Conservation (phyloP, 64 coral and sea anemone genomes). For the Stylophora pistillata region DNA sequence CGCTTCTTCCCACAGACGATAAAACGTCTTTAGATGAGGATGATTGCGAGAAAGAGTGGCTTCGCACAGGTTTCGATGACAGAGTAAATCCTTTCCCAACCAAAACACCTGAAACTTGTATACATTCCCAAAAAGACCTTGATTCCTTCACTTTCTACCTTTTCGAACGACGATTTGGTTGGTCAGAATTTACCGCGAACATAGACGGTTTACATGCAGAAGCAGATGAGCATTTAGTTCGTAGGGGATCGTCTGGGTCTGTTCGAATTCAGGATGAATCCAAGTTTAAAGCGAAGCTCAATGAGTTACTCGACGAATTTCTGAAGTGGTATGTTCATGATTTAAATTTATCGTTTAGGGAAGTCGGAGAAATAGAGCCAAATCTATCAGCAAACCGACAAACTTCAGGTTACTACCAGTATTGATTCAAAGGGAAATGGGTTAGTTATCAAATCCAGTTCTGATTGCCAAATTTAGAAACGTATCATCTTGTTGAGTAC, state of each 20-base stretch:
- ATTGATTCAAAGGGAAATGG: too few species aligned
- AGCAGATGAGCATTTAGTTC: constrained; percentile 34
- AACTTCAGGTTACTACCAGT: too few species aligned
- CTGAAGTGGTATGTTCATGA: constrained; percentile 76
- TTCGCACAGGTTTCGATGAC: constrained; percentile 49
- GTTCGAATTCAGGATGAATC: constrained; percentile 72
- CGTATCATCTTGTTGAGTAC: too few species aligned
- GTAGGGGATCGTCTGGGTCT: constrained; percentile 41
- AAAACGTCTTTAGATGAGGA: constrained; percentile 55
- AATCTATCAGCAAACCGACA: too few species aligned
- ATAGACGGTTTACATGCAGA: constrained; percentile 28
- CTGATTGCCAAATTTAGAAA: too few species aligned
- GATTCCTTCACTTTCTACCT: constrained; percentile 92
- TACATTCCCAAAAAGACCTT: constrained; percentile 64
- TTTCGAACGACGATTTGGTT: constrained; percentile 92
- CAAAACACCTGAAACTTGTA: constrained; percentile 66
- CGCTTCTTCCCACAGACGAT: constrained; percentile 43
- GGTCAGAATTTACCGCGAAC: constrained; percentile 76
- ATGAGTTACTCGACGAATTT: constrained; percentile 93
- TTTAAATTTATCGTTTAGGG: not conserved
- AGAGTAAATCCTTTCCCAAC: constrained; percentile 81
- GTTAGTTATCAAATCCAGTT: too few species aligned
- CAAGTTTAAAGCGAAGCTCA: constrained; percentile 77
- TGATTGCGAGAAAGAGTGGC: constrained; percentile 91
- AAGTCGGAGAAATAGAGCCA: not conserved